phyloP scores from a whole-genome alignment of 2,797 vertebrate genomes.

The Sebastes itinus region DNA sequence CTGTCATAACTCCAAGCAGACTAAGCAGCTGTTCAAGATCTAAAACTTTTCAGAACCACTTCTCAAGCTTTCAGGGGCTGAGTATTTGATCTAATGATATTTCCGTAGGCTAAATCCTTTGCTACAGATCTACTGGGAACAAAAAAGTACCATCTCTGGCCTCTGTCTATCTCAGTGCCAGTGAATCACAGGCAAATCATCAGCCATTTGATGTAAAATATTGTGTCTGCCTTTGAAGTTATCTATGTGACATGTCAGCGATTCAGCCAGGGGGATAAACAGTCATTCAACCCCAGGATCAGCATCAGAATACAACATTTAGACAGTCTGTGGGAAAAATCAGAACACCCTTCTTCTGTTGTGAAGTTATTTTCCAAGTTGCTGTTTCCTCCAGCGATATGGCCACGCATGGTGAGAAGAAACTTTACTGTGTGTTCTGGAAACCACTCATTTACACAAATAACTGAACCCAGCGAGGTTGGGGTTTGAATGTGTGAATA shows the following conservation, averaged over 20 bases:
- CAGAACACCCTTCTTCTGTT: not conserved
- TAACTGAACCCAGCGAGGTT: not conserved
- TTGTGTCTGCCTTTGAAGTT: conserved; percentile 37
- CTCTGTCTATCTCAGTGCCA: not conserved
- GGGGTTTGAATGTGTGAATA: not conserved
- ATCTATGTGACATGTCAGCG: conserved; percentile 25
- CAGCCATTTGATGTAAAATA: conserved; percentile 16
- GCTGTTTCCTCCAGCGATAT: not conserved
- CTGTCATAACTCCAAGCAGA: not conserved
- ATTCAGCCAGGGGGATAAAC: conserved; percentile 46
- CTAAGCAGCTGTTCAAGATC: not conserved
- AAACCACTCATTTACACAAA: not conserved
- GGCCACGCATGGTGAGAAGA: conserved; percentile 11
- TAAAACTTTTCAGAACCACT: not conserved
- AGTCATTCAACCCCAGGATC: conserved; percentile 29
- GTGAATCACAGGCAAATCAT: conserved; percentile 14
- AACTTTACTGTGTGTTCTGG: not conserved
- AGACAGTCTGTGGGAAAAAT: not conserved
- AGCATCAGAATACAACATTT: conserved; percentile 11
- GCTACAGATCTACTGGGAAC: not conserved
- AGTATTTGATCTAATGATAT: not conserved
- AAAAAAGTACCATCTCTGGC: conserved; percentile 1
- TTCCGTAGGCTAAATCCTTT: not conserved
- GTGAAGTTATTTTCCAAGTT: not conserved
- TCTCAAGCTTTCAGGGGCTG: not conserved